Evolutionary conservation across 2,888 invertebrate genomes (phyloP).

Genomic region (Phrixothrix hirtus): DNA sequence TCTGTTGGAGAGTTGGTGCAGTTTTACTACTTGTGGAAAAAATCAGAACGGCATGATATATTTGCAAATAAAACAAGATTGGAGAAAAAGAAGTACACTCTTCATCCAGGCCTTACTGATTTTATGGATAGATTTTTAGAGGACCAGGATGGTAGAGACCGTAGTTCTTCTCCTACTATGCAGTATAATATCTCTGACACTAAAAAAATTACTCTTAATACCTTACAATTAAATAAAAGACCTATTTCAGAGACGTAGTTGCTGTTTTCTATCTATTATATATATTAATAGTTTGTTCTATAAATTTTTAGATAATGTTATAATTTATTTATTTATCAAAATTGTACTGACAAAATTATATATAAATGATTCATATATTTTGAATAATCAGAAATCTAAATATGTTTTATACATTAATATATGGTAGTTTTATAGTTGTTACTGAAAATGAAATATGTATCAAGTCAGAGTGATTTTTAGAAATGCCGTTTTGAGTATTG

Average conservation of each 20-base stretch:
- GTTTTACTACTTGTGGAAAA: constrained; percentile 97
- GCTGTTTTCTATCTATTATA: too few relatives aligned
- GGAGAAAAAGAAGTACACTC: constrained; percentile 89
- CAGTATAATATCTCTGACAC: constrained; percentile 49
- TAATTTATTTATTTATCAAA: too few relatives aligned
- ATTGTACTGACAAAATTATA: too few relatives aligned
- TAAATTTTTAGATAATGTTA: too few relatives aligned
- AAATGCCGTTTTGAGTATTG: too few relatives aligned
- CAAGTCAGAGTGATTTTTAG: too few relatives aligned
- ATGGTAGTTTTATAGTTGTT: too few relatives aligned
- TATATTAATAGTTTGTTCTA: too few relatives aligned
- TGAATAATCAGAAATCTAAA: too few relatives aligned
- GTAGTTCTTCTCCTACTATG: constrained; percentile 73
- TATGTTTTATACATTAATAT: too few relatives aligned
- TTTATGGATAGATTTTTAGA: constrained; percentile 92
- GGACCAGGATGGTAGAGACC: constrained; percentile 75
- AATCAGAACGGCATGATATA: constrained; percentile 94
- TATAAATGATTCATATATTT: too few relatives aligned
- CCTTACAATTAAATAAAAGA: constrained; percentile 33
- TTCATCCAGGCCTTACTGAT: constrained; percentile 91
- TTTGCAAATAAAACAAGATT: constrained; percentile 85
- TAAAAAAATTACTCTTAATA: constrained; percentile 35
- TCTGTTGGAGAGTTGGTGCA: constrained; percentile 96
- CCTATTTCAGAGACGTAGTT: constrained; percentile 39
- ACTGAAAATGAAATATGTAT: too few relatives aligned